Evolutionary conservation across 35 echinoderm and acorn worm genomes (phyloP).

Genomic region (Anneissia japonica): DNA sequence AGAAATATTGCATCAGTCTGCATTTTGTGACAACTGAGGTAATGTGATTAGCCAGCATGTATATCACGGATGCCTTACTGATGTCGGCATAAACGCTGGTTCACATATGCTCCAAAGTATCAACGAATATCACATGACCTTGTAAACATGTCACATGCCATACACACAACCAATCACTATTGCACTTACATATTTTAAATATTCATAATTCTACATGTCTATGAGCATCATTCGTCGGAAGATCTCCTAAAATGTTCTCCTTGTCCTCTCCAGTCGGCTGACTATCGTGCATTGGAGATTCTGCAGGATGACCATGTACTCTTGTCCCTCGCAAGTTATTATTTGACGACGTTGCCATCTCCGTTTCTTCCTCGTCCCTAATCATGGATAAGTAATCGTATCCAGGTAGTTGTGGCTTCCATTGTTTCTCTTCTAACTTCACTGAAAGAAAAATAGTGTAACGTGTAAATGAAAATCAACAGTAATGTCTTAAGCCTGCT

Average conservation of each 20-base stretch:
- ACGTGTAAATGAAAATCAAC: background rate
- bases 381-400: constrained; percentile 45
- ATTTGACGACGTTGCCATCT: no score
- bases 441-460: background rate
- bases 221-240: background rate
- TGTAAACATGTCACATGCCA: no score
- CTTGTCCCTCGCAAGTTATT: no score
- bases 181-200: background rate
- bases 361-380: constrained; percentile 3
- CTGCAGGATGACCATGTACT: no score
- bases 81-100: no score
- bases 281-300: background rate
- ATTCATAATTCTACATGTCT: background rate
- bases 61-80: no score
- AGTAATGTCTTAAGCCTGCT: background rate
- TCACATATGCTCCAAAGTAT: no score
- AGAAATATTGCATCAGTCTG: no score
- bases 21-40: no score
- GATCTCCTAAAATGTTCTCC: background rate
- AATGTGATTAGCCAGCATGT: no score
- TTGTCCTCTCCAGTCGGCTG: background rate
- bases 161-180: no score
- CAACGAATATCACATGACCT: no score
- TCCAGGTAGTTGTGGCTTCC: constrained; percentile 23
- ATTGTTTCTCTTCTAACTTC: constrained; percentile 26